These are phyloP conservation scores for Gymnocheta viridis DNA, from an alignment of 2,888 invertebrate species.

Conservation along the genomic window DNA sequence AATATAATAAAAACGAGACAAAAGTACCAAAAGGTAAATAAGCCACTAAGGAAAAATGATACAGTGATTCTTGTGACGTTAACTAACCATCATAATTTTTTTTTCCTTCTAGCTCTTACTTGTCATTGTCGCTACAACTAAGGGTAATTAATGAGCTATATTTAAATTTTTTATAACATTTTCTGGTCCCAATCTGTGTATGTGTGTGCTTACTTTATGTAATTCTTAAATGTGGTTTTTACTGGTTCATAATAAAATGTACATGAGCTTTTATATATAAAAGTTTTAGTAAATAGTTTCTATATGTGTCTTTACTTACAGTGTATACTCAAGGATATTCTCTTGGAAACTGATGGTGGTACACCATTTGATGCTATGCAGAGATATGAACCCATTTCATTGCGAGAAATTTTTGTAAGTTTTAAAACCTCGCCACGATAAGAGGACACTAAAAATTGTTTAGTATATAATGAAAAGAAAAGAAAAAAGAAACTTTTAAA, in stretches of 20 bases:
- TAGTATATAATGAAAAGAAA: slow-evolving; percentile 5
- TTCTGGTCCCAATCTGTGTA: background rate
- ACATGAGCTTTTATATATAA: background rate
- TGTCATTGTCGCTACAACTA: slow-evolving; percentile 72
- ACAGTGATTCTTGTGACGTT: slow-evolving; percentile 11
- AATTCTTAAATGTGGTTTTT: slow-evolving; percentile 56
- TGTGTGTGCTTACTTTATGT: slow-evolving; percentile 8
- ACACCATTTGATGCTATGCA: slow-evolving; percentile 95
- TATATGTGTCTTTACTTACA: slow-evolving; percentile 86
- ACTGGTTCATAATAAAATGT: slow-evolving; percentile 34
- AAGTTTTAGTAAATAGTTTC: background rate
- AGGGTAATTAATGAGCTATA: slow-evolving; percentile 73
- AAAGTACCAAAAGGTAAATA: slow-evolving; percentile 5
- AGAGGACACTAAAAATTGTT: slow-evolving; percentile 84
- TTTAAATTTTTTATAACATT: slow-evolving; percentile 54
- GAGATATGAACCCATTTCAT: slow-evolving; percentile 95
- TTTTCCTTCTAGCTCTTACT: slow-evolving; percentile 17
- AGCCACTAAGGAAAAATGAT: slow-evolving; percentile 26
- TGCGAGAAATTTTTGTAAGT: slow-evolving; percentile 90
- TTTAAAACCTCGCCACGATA: slow-evolving; percentile 90
- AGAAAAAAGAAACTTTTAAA: background rate
- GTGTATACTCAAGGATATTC: slow-evolving; percentile 93
- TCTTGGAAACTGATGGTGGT: slow-evolving; percentile 93
- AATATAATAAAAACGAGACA: background rate
- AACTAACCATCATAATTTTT: slow-evolving; percentile 63